Conservation (phyloP, 2,888 invertebrate genomes). For the Halictus quadricinctus region DNA sequence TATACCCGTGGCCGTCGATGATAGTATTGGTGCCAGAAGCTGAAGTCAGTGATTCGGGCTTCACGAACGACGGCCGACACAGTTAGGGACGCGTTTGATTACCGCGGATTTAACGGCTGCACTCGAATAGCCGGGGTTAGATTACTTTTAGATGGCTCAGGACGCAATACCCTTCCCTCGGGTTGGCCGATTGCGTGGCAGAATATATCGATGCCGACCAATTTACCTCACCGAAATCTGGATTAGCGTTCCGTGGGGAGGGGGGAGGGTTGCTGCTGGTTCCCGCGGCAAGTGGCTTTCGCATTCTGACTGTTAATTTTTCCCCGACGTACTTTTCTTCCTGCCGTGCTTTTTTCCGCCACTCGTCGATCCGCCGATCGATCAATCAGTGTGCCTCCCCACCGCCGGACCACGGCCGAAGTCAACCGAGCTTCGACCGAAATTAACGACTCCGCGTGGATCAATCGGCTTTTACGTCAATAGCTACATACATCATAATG, state of each 20-base stretch:
- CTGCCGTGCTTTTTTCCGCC: constrained; percentile 12
- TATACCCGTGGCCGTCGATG: constrained; percentile 43
- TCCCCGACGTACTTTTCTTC: constrained; percentile 31
- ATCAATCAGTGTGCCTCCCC: not conserved
- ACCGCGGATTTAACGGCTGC: constrained; percentile 73
- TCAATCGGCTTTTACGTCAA: constrained; percentile 13
- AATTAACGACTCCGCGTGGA: constrained; percentile 30
- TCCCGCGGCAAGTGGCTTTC: constrained; percentile 41
- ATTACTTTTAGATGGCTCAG: constrained; percentile 71
- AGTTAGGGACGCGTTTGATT: constrained; percentile 72
- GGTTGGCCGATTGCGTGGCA: constrained; percentile 48
- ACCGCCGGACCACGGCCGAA: not conserved
- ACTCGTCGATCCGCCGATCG: constrained; percentile 8
- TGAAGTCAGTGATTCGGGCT: constrained; percentile 61
- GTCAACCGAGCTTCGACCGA: not conserved
- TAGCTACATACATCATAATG: constrained; percentile 16
- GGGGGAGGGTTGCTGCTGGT: too few relatives aligned
- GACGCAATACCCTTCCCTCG: constrained; percentile 57
- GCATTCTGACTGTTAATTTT: constrained; percentile 66
- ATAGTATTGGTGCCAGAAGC: constrained; percentile 58
- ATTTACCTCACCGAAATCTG: constrained; percentile 60
- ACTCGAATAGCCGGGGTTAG: constrained; percentile 71
- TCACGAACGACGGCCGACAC: constrained; percentile 45
- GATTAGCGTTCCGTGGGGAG: constrained; percentile 58
- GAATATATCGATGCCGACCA: constrained; percentile 59